Evolutionary conservation across 2,797 vertebrate genomes (phyloP).

Genomic region (Crenuchus spilurus): DNA sequence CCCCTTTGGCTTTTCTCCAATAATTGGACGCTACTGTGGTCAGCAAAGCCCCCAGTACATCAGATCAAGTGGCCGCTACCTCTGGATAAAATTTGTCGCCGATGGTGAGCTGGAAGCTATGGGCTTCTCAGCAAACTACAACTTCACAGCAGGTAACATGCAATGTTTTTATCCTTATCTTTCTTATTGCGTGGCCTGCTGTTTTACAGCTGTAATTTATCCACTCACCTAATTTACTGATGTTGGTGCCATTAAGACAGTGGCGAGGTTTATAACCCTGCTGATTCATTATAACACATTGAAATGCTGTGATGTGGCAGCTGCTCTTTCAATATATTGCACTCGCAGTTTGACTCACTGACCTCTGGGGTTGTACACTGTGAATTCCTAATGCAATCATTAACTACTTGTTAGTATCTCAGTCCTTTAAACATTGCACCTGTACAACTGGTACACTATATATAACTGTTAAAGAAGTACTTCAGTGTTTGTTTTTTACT

Average conservation of each 20-base stretch:
- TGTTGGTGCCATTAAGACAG: constrained; percentile 32
- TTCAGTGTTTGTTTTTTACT: neutral
- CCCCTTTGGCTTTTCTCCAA: constrained; percentile 97
- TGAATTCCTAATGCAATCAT: constrained; percentile 48
- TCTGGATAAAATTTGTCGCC: constrained; percentile 99
- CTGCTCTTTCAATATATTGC: constrained; percentile 6
- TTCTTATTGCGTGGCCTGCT: neutral
- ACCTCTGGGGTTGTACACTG: constrained; percentile 20
- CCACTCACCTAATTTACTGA: constrained; percentile 37
- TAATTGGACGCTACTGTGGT: constrained; percentile 96
- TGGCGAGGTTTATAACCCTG: constrained; percentile 28
- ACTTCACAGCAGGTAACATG: constrained; percentile 93
- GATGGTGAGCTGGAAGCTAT: constrained; percentile 97
- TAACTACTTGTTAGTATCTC: constrained; percentile 21
- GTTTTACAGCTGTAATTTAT: neutral
- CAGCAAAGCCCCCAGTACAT: constrained; percentile 95
- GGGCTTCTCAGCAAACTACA: constrained; percentile 96
- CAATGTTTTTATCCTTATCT: constrained; percentile 11
- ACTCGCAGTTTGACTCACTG: constrained; percentile 10
- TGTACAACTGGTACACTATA: neutral
- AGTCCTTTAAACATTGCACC: constrained; percentile 5
- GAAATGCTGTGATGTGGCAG: constrained; percentile 2
- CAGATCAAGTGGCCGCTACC: constrained; percentile 95
- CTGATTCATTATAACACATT: constrained; percentile 34
- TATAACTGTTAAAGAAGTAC: neutral